Conservation (phyloP, 2,797 vertebrate genomes). For the Pseudocheirus occidentalis region DNA sequence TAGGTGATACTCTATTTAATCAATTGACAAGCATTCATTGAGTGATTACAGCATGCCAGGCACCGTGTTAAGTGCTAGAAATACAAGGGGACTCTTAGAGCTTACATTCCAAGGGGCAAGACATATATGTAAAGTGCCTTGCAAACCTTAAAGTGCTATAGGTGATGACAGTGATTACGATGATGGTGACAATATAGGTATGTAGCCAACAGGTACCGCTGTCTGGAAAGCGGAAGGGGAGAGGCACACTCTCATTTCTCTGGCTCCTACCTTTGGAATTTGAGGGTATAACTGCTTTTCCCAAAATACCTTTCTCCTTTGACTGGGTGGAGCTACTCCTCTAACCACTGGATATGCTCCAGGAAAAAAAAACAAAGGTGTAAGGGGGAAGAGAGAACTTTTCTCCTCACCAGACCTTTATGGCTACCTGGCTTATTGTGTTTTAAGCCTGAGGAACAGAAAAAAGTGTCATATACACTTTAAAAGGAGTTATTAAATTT, state of each 20-base stretch:
- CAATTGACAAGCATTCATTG: neutral
- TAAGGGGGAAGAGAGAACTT: neutral
- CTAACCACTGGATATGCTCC: neutral
- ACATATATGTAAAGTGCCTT: neutral
- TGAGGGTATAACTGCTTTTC: neutral
- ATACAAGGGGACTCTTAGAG: neutral
- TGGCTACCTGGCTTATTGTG: neutral
- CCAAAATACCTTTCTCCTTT: neutral
- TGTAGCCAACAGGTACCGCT: neutral
- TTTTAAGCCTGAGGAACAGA: neutral
- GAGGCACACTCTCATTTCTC: neutral
- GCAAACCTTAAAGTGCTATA: neutral
- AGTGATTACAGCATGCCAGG: neutral
- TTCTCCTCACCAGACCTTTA: neutral
- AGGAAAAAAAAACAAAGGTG: neutral
- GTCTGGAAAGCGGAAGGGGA: neutral
- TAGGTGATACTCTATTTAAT: neutral
- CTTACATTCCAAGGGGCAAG: neutral
- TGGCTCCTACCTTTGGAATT: neutral
- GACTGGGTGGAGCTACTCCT: neutral
- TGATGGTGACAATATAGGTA: neutral
- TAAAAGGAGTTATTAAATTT: neutral
- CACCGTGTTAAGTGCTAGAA: neutral
- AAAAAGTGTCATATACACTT: neutral
- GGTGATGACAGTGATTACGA: neutral